phyloP scores from a whole-genome alignment of 2,797 vertebrate species.

The Rhinophrynus dorsalis region DNA sequence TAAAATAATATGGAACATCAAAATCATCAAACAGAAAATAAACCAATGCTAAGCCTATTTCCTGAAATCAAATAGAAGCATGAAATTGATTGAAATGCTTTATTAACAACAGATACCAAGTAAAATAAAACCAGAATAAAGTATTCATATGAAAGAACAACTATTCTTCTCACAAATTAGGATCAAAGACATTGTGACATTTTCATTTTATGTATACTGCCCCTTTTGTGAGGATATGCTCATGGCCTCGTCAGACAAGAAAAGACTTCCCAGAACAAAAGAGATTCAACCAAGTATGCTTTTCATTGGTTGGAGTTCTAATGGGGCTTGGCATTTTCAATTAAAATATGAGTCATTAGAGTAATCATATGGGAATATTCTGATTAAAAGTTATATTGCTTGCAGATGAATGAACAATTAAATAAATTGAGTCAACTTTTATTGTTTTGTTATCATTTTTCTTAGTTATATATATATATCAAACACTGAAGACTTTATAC shows the following conservation, averaged over 20 bases:
- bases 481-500: too few species aligned
- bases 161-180: conserved; percentile 19
- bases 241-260: neutral
- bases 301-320: neutral
- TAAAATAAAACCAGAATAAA: conserved; percentile 7
- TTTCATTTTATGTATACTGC: conserved; percentile 26
- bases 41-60: conserved; percentile 25
- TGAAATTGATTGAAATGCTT: conserved; percentile 44
- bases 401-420: neutral
- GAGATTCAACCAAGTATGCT: neutral
- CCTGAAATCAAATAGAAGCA: conserved; percentile 21
- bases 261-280: conserved; percentile 1
- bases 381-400: neutral
- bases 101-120: conserved; percentile 29
- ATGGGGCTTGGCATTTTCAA: conserved; percentile 8
- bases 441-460: too few species aligned
- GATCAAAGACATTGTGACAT: conserved; percentile 31
- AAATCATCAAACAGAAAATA: conserved; percentile 45
- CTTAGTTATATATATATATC: too few species aligned
- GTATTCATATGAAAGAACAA: conserved; percentile 16
- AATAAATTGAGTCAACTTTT: neutral
- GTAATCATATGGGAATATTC: neutral
- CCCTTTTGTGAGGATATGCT: neutral
- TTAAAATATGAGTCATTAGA: conserved; percentile 2
- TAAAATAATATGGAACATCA: conserved; percentile 33